Evolutionary conservation across 64 coral and sea anemone species (phyloP).

Genomic region (Actinia equina): DNA sequence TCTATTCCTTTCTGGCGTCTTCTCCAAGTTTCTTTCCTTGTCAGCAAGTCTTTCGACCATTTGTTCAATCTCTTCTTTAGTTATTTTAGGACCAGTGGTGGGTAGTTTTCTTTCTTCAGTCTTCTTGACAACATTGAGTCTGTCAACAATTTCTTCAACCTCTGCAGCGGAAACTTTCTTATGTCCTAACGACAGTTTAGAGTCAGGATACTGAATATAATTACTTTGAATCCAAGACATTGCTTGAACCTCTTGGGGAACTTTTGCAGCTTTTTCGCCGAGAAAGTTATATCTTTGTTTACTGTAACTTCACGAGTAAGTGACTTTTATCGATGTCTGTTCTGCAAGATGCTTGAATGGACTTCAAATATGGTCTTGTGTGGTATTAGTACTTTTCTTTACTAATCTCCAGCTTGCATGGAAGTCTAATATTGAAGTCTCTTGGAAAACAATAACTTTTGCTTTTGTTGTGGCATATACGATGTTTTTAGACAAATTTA

Average conservation of each 20-base stretch:
- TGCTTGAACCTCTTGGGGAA: background rate
- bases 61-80: constrained; percentile 47
- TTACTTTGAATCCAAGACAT: constrained; percentile 80
- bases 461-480: background rate
- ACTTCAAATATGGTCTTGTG: background rate
- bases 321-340: background rate
- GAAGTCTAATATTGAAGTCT: background rate
- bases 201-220: constrained; percentile 76
- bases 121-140: constrained; percentile 51
- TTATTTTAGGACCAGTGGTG: constrained; percentile 5
- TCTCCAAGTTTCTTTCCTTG: constrained; percentile 53
- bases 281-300: background rate
- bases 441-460: background rate
- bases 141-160: constrained; percentile 47
- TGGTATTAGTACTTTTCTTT: background rate
- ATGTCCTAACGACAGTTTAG: constrained; percentile 26
- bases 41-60: constrained; percentile 80
- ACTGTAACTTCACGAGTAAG: background rate
- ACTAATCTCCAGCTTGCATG: background rate
- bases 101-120: background rate
- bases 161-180: constrained; percentile 47
- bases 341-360: background rate
- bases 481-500: background rate
- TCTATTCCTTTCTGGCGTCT: constrained; percentile 69
- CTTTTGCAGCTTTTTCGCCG: background rate